Evolutionary conservation across 2,797 vertebrate genomes (phyloP).

Genomic region (Ispidina lecontei): DNA sequence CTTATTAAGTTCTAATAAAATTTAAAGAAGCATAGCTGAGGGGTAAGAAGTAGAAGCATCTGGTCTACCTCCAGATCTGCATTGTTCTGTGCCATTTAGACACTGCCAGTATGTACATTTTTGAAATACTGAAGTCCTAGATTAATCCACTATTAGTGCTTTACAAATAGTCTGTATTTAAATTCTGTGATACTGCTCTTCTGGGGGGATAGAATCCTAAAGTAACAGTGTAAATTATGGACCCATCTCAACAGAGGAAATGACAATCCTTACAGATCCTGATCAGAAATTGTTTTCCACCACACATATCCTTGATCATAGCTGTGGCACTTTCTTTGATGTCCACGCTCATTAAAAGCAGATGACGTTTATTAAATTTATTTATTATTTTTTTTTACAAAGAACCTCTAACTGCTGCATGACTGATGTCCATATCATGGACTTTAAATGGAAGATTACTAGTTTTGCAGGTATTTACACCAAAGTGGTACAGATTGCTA

Average conservation of each 20-base stretch:
- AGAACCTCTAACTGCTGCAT: not conserved
- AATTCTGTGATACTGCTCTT: not conserved
- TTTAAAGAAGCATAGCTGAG: constrained; percentile 68
- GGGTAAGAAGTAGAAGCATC: constrained; percentile 58
- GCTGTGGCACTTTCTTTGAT: not conserved
- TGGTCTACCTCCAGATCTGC: constrained; percentile 35
- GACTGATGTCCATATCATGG: not conserved
- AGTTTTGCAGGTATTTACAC: not conserved
- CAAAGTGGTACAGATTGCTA: not conserved
- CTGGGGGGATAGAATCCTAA: not conserved
- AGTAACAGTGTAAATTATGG: not conserved
- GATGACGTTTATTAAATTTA: too few relatives aligned
- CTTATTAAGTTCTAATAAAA: constrained; percentile 74
- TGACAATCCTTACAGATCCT: not conserved
- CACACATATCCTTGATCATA: fast-evolving
- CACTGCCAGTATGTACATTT: not conserved
- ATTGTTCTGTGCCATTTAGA: constrained; percentile 35
- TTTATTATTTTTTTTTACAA: not conserved
- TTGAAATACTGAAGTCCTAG: not conserved
- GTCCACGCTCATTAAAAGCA: not conserved
- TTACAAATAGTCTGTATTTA: not conserved
- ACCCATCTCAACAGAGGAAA: not conserved
- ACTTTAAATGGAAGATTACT: not conserved
- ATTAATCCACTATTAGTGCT: not conserved
- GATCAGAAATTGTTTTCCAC: not conserved